These are phyloP conservation scores for Mola mola DNA, from an alignment of 2,113 vertebrate genomes.

Conservation along the genomic window DNA sequence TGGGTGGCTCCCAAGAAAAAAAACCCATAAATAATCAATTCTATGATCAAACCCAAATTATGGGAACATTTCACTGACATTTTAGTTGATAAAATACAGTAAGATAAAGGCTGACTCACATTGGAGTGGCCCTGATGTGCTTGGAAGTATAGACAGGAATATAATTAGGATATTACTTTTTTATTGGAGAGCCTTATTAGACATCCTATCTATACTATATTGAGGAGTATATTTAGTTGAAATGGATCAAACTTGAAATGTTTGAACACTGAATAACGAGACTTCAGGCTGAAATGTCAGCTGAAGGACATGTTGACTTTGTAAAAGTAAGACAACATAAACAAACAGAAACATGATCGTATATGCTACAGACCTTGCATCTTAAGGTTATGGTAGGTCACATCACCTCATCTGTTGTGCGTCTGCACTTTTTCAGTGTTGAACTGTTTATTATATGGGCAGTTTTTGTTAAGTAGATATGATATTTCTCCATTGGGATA, in stretches of 20 bases:
- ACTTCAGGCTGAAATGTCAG: constrained; percentile 2
- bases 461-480: constrained; percentile 13
- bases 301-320: constrained; percentile 16
- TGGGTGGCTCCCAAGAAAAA: background rate
- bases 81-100: background rate
- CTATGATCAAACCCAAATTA: background rate
- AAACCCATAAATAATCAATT: background rate
- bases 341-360: too few relatives aligned
- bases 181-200: constrained; percentile 21
- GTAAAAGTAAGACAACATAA: background rate
- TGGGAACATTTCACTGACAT: constrained; percentile 8
- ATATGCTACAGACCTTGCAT: too few relatives aligned
- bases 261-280: background rate
- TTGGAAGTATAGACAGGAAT: constrained; percentile 12
- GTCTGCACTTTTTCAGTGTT: background rate
- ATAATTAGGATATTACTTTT: constrained; percentile 7
- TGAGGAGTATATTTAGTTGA: background rate
- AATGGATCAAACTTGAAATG: background rate
- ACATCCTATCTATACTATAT: background rate
- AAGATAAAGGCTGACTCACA: background rate
- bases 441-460: constrained; percentile 2
- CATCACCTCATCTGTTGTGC: background rate
- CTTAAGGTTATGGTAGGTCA: background rate
- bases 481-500: constrained; percentile 26
- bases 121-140: constrained; percentile 11